Percentiles rank a stretch among this genome's conserved stretches.
These are phyloP conservation scores for Sapayoa aenigma DNA, from an alignment of 2,113 vertebrate genomes.

Conservation along the genomic window DNA sequence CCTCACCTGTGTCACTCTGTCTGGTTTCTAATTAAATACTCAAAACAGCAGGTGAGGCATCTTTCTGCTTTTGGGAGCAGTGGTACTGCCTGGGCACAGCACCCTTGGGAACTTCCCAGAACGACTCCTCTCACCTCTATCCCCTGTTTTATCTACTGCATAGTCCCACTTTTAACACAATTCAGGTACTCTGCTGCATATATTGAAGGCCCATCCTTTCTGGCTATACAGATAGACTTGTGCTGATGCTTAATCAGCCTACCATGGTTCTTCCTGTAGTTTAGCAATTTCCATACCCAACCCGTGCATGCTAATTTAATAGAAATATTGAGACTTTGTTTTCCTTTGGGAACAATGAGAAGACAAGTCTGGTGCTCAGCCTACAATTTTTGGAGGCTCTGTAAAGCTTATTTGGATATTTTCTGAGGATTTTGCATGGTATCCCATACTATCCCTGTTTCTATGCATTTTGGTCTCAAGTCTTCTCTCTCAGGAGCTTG, in stretches of 20 bases:
- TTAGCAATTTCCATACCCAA: background rate
- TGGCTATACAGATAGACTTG: background rate
- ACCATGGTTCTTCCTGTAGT: background rate
- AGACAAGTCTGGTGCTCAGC: background rate
- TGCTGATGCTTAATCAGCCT: background rate
- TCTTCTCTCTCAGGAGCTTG: background rate
- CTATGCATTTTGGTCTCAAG: background rate
- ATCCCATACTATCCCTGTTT: background rate
- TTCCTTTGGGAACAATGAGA: background rate
- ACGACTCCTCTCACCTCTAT: background rate
- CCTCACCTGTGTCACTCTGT: background rate
- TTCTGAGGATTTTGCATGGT: background rate
- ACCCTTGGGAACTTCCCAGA: background rate
- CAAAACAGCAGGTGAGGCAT: background rate
- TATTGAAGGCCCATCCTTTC: background rate
- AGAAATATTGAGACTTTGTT: background rate
- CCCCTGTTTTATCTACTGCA: background rate
- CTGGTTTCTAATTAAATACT: background rate
- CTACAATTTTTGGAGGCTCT: slow-evolving; percentile 5
- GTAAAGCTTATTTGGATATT: background rate
- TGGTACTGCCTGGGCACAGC: background rate
- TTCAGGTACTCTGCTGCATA: background rate
- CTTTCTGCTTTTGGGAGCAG: background rate
- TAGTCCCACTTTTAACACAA: background rate
- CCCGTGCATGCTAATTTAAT: background rate